Evolutionary conservation across 1,140 invertebrate species (phyloP), one percentile per base, ranked within the genome.

Genomic region (Bombus superbus): DNA sequence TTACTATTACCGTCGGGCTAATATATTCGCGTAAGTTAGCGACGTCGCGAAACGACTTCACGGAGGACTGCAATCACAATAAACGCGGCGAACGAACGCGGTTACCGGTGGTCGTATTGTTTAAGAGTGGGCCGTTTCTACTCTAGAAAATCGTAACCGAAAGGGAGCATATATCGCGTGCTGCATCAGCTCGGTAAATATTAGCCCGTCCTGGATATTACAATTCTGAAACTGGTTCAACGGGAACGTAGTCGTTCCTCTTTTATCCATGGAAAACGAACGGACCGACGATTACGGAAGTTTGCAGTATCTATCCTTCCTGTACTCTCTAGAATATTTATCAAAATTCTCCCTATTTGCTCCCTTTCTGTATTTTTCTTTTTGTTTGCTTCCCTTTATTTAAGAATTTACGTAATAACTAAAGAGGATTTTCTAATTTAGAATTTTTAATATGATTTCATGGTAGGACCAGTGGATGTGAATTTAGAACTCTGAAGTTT

Each of bases 51-150:
- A 35, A 86, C 59, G 38, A 73, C 84, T 57, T 76, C 72, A 68
- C 86, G 81, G 76, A 66, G 73, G 68, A 87, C 73, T 78, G 81
- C 77, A 85, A 85, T 87, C 88, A 64, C 82, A 89, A 89, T 89
- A 86, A 89, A 76, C 69, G 38, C 79, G 74, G 2, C 15, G 18
- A 38, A 53, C 53, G 57, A 64, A 72, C 38, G 66, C 35, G 62
- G 79, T 53, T 66, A 53, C 78, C 28, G 11, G 38, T 72, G 28
- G 25, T 28, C 71, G 79, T 84, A 86, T 82, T 86, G 79, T 88
- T 89, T 80, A 78, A 59, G 74, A 62, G 73, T 71, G 22, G 32
- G 42, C 22, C 22, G 32, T 66, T 64, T 76, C 47, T 66, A 64
- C 74, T 47, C 8, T 28, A 32, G 25, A 64, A 35, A 59, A 69